These are phyloP conservation scores for Drosophila ohnishii DNA, from an alignment of 1,140 invertebrate species.

Conservation along the genomic window DNA sequence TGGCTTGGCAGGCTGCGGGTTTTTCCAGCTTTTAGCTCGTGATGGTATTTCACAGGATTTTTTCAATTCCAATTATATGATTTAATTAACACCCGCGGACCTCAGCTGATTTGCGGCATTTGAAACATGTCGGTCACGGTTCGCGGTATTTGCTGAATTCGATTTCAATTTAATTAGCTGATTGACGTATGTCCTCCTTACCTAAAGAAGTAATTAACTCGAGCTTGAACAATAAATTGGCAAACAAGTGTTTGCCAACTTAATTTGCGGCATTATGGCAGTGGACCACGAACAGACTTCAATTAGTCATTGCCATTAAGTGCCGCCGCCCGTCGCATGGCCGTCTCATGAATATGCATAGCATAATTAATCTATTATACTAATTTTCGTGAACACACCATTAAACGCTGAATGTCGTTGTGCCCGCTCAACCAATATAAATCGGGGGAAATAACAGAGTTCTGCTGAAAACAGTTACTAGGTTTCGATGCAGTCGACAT, in stretches of 20 bases:
- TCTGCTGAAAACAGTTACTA: too few relatives aligned
- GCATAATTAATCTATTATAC: conserved; percentile 23
- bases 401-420: conserved; percentile 22
- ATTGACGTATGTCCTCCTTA: background rate
- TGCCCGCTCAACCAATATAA: background rate
- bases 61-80: conserved; percentile 21
- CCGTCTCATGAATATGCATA: conserved; percentile 37
- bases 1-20: background rate
- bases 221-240: conserved; percentile 18
- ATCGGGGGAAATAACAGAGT: background rate
- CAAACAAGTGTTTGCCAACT: conserved; percentile 32
- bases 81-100: conserved; percentile 59
- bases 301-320: conserved; percentile 41
- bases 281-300: conserved; percentile 18
- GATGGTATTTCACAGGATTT: conserved; percentile 38
- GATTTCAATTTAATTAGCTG: conserved; percentile 14
- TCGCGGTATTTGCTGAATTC: background rate
- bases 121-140: background rate
- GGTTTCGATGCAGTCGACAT: conserved; percentile 13
- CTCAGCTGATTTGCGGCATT: conserved; percentile 26
- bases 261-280: conserved; percentile 32
- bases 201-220: conserved; percentile 32
- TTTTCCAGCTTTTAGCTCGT: conserved; percentile 24
- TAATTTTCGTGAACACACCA: conserved; percentile 27
- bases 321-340: conserved; percentile 3